Conservation (phyloP, 2,888 invertebrate species). For the Ophion ventricosus region DNA sequence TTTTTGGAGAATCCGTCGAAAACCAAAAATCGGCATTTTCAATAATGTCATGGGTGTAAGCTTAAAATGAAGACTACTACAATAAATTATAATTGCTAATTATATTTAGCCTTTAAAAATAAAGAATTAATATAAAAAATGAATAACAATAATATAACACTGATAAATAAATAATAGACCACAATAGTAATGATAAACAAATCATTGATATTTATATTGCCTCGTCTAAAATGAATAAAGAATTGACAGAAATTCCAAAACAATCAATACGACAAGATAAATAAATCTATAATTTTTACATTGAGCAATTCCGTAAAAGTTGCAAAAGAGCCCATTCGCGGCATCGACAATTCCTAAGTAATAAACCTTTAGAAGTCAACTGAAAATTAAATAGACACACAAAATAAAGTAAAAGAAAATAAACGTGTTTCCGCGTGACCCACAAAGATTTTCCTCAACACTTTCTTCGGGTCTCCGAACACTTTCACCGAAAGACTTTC, state of each 20-base stretch:
- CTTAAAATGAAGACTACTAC: no score
- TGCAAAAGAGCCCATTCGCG: no score
- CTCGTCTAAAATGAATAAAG: not conserved
- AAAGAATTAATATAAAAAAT: no score
- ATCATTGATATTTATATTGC: not conserved
- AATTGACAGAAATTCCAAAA: not conserved
- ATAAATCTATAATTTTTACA: not conserved
- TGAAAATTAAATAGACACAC: not conserved
- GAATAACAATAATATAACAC: not conserved
- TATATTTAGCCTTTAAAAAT: no score
- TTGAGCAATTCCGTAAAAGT: not conserved
- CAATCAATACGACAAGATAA: not conserved
- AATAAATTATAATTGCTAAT: no score
- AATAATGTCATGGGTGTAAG: no score
- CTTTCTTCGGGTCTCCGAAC: conserved; percentile 54
- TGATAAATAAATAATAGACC: not conserved
- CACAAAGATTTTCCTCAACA: conserved; percentile 52
- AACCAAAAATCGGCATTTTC: no score
- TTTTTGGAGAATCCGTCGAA: no score
- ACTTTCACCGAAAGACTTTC: conserved; percentile 66
- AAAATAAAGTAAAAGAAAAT: not conserved
- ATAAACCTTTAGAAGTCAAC: not conserved
- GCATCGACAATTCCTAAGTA: no score
- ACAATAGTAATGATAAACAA: not conserved
- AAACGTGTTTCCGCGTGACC: conserved; percentile 24